Evolutionary conservation across 1,140 invertebrate genomes (phyloP).

Genomic region (Caenorhabditis remanei): DNA sequence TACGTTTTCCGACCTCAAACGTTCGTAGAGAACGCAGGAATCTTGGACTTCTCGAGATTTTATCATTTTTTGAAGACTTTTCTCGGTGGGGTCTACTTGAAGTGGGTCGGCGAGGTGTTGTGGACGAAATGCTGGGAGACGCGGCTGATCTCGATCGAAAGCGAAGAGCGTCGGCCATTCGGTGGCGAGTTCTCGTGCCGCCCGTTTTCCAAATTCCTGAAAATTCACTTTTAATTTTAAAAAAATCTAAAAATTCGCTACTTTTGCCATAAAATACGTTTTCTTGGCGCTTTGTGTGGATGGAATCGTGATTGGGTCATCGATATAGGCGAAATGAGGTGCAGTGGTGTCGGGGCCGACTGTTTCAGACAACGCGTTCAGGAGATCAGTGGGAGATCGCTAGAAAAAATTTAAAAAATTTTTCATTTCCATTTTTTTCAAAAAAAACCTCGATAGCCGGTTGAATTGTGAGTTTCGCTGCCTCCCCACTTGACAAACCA

Average conservation of each 20-base stretch:
- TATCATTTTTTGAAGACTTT: constrained; percentile 60
- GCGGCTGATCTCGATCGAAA: constrained; percentile 75
- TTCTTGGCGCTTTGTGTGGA: constrained; percentile 63
- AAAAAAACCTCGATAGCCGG: constrained; percentile 18
- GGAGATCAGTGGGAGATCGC: constrained; percentile 75
- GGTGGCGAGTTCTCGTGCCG: constrained; percentile 72
- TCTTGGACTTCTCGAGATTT: constrained; percentile 56
- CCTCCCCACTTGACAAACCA: neutral
- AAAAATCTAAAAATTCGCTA: neutral
- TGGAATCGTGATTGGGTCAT: constrained; percentile 76
- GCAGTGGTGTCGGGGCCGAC: constrained; percentile 76
- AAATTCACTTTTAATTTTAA: constrained; percentile 14
- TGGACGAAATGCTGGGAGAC: constrained; percentile 70
- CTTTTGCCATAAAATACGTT: constrained; percentile 73
- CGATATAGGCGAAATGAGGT: constrained; percentile 75
- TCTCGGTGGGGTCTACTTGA: constrained; percentile 56
- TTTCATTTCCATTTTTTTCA: neutral
- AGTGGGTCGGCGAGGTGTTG: constrained; percentile 57
- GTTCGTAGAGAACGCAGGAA: constrained; percentile 35
- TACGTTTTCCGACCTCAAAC: constrained; percentile 57
- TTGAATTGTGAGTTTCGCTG: constrained; percentile 30
- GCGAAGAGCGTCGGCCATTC: constrained; percentile 78
- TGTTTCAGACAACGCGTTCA: constrained; percentile 72
- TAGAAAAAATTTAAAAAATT: constrained; percentile 60
- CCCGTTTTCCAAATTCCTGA: constrained; percentile 73